phyloP scores from a whole-genome alignment of 2,113 vertebrate species.

The Peromyscus polionotus region DNA sequence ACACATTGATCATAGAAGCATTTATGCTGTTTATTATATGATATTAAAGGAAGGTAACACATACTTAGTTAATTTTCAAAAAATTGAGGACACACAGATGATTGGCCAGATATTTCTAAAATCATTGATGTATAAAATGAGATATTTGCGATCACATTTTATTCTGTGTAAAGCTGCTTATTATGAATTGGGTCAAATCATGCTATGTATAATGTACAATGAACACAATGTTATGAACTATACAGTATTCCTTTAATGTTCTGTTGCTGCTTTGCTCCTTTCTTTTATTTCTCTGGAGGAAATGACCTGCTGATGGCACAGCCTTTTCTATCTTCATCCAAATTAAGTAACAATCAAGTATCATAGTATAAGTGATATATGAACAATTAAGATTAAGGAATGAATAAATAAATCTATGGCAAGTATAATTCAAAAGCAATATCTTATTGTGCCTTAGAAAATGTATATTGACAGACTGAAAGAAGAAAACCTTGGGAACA shows the following conservation, averaged over 20 bases:
- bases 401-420: background rate
- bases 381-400: background rate
- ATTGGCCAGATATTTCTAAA: slow-evolving; percentile 59
- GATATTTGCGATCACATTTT: slow-evolving; percentile 66
- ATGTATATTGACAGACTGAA: background rate
- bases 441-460: background rate
- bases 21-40: background rate
- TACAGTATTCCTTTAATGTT: no score
- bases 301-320: background rate
- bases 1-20: background rate
- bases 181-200: slow-evolving; percentile 39
- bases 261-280: no score
- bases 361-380: background rate
- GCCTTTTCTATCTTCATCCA: slow-evolving; percentile 30
- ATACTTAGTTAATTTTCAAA: slow-evolving; percentile 41
- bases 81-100: background rate
- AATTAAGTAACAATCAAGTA: background rate
- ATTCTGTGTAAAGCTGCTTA: slow-evolving; percentile 55
- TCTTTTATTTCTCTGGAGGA: no score
- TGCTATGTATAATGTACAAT: slow-evolving; percentile 32
- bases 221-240: background rate
- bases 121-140: slow-evolving; percentile 78
- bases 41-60: slow-evolving; percentile 4
- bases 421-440: background rate
- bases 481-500: background rate